Evolutionary conservation across 2,797 vertebrate genomes (phyloP), one percentile per base, ranked within the genome.

Genomic region (Acanthurus lineatus): DNA sequence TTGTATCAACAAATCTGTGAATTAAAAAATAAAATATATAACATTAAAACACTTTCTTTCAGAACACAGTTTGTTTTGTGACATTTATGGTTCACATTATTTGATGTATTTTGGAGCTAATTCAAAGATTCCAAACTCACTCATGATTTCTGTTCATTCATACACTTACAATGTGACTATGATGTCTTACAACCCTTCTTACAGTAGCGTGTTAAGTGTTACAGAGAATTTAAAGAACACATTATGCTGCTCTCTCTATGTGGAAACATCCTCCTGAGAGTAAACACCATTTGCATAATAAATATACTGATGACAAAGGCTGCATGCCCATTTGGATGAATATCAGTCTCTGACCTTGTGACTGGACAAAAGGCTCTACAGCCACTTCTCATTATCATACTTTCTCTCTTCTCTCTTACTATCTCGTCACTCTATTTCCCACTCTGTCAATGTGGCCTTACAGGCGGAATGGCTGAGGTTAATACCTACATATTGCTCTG

Each of bases 261-360:
- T 12, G 0, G 0, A 69, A 74, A 19, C 22, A 1, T 42, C n/a
- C 64, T 16, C 19, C 42, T 11, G 71, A 86, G 72, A 70, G 67
- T 48, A 77, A 87, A 86, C 54, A 68, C 44, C 0, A 78, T 79
- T 72, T 81, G 20, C 77, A 54, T 54, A 51, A 40, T 56, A 69
- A 73, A 54, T 53, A 32, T 9, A 51, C 38, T 19, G 58, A 81
- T 67, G 25, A 64, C 74, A 48, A 71, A 78, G 52, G 20, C 75
- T 38, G 59, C 14, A 0, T 15, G 2, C 19, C 53, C 60, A 49
- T 65, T 69, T 65, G 47, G 60, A 67, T 74, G 65, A 69, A 79
- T 56, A 83, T 82, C 73, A 71, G 51, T 22, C 28, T 71, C 47
- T 80, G 85, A 86, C 85, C 87, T 83, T 82, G 73, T 3, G 32